A percentile compares a stretch with the other conserved stretches of the same genome.
Conservation (phyloP, 1,140 invertebrate genomes). For the Hirudo medicinalis region DNA sequence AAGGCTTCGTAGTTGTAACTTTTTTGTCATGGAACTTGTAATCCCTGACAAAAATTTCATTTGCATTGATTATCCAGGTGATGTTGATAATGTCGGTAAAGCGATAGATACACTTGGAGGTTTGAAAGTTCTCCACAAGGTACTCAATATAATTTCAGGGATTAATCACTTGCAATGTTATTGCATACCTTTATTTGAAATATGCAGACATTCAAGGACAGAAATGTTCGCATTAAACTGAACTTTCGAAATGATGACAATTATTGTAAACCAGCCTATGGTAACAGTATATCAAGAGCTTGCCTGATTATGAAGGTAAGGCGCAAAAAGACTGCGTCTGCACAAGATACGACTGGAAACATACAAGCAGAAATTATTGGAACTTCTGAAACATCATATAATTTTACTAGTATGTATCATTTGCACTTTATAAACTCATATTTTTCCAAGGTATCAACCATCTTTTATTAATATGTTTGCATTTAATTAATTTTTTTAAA, state of each 20-base stretch:
- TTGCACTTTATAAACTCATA: background rate
- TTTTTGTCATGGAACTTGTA: constrained; percentile 1
- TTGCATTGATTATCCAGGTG: constrained; percentile 13
- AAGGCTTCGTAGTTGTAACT: no score
- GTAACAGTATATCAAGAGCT: constrained; percentile 51
- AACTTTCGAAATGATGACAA: constrained; percentile 63
- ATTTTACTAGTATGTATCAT: constrained; percentile 55
- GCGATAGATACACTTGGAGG: background rate
- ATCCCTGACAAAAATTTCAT: constrained; percentile 12
- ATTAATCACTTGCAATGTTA: no score
- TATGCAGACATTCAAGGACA: constrained; percentile 5
- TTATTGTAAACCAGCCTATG: constrained; percentile 60
- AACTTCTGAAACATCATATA: constrained; percentile 53
- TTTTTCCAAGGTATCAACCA: background rate
- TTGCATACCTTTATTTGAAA: no score
- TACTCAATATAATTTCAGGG: no score
- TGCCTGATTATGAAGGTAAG: constrained; percentile 57
- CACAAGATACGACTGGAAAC: background rate
- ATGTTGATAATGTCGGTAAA: constrained; percentile 8
- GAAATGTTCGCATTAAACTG: constrained; percentile 50
- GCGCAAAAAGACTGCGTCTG: constrained; percentile 23
- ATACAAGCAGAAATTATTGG: constrained; percentile 51
- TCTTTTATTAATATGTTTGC: no score
- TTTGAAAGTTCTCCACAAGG: background rate
- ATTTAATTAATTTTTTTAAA: constrained; percentile 32